A percentile compares a stretch with the other conserved stretches of the same genome.
Evolutionary conservation across 1,140 invertebrate genomes (phyloP).

Genomic region (Oppia nitens): DNA sequence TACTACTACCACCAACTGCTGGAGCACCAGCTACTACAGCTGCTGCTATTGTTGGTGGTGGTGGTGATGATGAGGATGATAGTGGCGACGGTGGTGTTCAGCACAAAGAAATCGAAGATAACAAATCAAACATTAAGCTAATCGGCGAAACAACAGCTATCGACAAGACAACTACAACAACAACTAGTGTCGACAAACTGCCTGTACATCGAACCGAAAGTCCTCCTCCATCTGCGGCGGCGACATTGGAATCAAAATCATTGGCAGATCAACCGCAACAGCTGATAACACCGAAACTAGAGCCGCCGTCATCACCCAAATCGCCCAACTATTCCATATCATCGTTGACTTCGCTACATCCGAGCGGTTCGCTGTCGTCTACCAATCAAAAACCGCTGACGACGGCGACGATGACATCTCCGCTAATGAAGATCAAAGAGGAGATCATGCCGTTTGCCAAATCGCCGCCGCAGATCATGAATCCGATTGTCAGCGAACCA

Average conservation of each 20-base stretch:
- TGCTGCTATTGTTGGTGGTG: background rate
- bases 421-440: background rate
- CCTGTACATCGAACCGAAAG: background rate
- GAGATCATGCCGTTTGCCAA: background rate
- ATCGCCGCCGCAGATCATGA: background rate
- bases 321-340: too few relatives aligned
- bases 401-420: background rate
- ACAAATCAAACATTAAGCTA: too few relatives aligned
- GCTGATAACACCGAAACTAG: conserved; percentile 5
- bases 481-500: background rate
- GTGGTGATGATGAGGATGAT: background rate
- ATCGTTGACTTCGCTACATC: conserved; percentile 1
- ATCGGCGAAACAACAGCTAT: background rate
- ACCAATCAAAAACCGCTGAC: background rate
- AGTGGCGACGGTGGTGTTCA: background rate
- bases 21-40: background rate
- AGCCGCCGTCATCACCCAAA: conserved; percentile 13
- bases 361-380: background rate
- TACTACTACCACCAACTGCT: too few relatives aligned
- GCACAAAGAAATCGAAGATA: background rate
- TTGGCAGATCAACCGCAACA: background rate
- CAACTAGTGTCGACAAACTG: background rate
- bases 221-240: background rate
- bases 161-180: background rate
- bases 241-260: background rate